phyloP scores from a whole-genome alignment of 2,888 invertebrate genomes.

The Lycophotia porphyrea region DNA sequence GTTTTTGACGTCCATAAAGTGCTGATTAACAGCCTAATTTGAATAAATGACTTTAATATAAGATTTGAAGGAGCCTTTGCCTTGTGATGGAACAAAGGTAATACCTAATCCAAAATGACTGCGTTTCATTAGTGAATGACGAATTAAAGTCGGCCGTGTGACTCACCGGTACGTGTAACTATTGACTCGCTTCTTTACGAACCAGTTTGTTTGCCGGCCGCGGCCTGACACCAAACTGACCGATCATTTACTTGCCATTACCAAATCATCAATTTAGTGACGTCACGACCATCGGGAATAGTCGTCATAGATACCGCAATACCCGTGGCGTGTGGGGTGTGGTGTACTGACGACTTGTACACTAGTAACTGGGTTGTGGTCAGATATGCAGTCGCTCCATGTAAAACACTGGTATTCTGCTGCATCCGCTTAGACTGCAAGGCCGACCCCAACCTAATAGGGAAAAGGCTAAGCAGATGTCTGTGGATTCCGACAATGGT shows the following conservation, averaged over 20 bases:
- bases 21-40: background rate
- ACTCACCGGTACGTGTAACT: slow-evolving; percentile 5
- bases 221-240: background rate
- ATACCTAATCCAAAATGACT: background rate
- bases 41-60: background rate
- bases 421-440: background rate
- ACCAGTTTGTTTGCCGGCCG: background rate
- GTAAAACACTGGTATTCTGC: background rate
- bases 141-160: slow-evolving; percentile 11
- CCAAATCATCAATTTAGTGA: background rate
- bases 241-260: background rate
- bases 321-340: no score
- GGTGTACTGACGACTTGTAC: background rate
- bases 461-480: background rate
- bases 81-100: background rate
- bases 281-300: background rate
- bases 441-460: background rate
- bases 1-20: background rate
- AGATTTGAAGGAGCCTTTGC: background rate
- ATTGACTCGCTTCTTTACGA: background rate
- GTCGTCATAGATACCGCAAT: background rate
- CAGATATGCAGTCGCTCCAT: background rate
- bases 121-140: slow-evolving; percentile 1
- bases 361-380: background rate
- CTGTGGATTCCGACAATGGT: background rate